These are phyloP conservation scores for Podargus strigoides DNA, from an alignment of 2,797 vertebrate genomes.

Conservation along the genomic window DNA sequence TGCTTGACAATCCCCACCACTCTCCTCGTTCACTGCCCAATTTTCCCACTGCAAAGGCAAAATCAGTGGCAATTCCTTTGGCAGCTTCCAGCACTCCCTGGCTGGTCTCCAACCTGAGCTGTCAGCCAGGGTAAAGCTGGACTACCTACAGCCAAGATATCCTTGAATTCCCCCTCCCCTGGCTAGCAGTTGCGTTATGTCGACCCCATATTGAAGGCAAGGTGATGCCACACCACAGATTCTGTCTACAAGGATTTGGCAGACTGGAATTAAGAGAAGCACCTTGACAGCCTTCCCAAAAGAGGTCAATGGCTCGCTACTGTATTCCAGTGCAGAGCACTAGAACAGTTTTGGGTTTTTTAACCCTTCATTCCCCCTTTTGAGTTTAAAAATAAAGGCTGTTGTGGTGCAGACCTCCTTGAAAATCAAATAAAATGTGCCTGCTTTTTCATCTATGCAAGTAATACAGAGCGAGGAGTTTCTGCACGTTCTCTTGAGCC, in stretches of 20 bases:
- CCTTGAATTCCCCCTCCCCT: background rate
- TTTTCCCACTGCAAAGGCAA: background rate
- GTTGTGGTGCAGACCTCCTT: background rate
- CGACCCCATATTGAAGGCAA: accelerated
- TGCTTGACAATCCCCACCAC: background rate
- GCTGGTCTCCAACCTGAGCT: background rate
- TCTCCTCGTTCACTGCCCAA: background rate
- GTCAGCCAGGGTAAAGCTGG: background rate
- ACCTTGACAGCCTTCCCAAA: accelerated
- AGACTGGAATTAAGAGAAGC: background rate
- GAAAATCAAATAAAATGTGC: background rate
- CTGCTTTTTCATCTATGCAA: background rate
- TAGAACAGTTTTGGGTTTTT: background rate
- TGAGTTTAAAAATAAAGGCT: background rate
- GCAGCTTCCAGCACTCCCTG: background rate
- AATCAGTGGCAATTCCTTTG: background rate
- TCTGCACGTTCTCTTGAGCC: background rate
- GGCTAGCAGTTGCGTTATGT: accelerated
- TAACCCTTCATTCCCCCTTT: background rate
- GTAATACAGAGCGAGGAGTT: too few relatives aligned
- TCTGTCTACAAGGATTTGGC: too few relatives aligned
- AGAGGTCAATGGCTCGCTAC: accelerated
- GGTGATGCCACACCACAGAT: background rate
- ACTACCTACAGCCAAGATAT: background rate
- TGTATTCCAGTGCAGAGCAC: too few relatives aligned